Conservation (phyloP, 2,888 invertebrate species). For the Phlogophora meticulosa region DNA sequence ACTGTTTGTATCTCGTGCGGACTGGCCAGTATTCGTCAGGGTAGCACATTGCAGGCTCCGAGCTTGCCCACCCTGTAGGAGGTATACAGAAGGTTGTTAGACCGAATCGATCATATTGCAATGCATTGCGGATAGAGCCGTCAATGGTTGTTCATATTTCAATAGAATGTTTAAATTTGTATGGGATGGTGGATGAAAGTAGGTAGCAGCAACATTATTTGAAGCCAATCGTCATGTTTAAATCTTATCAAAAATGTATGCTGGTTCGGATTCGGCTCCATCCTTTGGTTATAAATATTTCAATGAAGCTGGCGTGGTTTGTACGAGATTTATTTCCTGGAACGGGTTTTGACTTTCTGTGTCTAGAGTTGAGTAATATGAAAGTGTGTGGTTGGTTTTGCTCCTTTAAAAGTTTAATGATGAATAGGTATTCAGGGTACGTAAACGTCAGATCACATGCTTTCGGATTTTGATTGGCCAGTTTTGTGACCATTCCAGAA, state of each 20-base stretch:
- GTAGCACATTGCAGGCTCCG: neutral
- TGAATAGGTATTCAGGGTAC: too few relatives aligned
- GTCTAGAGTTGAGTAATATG: neutral
- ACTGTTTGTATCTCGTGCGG: neutral
- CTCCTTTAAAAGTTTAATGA: neutral
- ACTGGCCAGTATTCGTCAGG: neutral
- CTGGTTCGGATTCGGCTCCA: neutral
- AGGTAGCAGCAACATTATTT: neutral
- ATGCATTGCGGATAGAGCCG: neutral
- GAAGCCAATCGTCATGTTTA: conserved; percentile 19
- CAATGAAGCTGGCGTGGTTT: conserved; percentile 1
- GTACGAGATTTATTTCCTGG: conserved; percentile 10
- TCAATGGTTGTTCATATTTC: neutral
- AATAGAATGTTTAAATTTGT: conserved; percentile 1
- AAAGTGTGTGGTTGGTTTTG: conserved; percentile 13
- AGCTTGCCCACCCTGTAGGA: neutral
- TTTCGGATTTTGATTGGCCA: neutral
- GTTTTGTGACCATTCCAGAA: conserved; percentile 81
- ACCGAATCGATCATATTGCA: neutral
- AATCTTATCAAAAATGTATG: conserved; percentile 20
- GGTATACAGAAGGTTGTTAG: neutral
- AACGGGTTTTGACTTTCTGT: neutral
- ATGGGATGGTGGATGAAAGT: neutral
- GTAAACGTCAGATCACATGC: neutral
- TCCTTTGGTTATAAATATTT: conserved; percentile 28